Conservation (phyloP, 2,797 vertebrate species). For the Scolopax rusticola region DNA sequence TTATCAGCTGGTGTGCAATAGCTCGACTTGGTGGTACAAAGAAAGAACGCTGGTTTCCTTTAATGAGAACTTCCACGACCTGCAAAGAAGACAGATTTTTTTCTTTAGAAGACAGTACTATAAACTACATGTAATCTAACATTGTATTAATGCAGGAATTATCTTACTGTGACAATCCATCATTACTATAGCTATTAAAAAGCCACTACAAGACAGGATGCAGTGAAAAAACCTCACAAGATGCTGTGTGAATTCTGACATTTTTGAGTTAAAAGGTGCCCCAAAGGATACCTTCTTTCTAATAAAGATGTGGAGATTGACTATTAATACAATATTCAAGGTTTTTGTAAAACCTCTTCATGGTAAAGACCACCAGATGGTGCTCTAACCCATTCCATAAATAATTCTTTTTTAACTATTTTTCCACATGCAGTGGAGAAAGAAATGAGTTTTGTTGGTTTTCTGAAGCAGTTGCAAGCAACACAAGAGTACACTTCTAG, state of each 20-base stretch:
- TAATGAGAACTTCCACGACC: slow-evolving; percentile 85
- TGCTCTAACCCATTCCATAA: neutral
- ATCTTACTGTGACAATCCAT: neutral
- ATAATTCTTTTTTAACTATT: neutral
- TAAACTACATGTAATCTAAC: neutral
- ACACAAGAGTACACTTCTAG: neutral
- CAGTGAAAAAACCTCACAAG: neutral
- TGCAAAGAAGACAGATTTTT: slow-evolving; percentile 62
- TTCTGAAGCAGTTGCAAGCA: neutral
- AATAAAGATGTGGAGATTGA: neutral
- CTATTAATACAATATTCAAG: neutral
- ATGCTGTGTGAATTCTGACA: neutral
- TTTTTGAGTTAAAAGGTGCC: neutral
- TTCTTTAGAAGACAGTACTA: neutral
- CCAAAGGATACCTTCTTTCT: neutral
- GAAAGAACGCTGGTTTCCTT: slow-evolving; percentile 78
- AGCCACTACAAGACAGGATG: neutral
- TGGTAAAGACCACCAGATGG: neutral
- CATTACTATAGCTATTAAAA: neutral
- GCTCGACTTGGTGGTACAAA: slow-evolving; percentile 86
- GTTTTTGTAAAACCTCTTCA: neutral
- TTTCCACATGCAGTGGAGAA: neutral
- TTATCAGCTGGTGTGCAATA: slow-evolving; percentile 92
- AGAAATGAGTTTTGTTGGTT: neutral
- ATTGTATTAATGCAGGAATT: neutral